phyloP scores from a whole-genome alignment of 2,888 invertebrate species.

The Noctua janthe region DNA sequence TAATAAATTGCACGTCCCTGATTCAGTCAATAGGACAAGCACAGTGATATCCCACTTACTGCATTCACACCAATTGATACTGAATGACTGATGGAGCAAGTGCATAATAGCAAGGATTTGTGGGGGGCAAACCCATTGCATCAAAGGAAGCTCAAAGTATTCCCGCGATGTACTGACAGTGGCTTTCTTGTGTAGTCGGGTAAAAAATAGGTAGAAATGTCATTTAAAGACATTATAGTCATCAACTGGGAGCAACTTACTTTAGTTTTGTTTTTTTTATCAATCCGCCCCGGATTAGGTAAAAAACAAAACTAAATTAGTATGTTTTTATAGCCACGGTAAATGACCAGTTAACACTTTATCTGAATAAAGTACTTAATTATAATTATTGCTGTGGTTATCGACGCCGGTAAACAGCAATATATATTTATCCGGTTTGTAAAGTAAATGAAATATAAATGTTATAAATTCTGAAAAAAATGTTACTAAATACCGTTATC shows the following conservation, averaged over 20 bases:
- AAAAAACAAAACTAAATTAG: background rate
- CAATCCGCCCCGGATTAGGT: no score
- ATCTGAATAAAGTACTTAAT: background rate
- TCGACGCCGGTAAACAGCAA: background rate
- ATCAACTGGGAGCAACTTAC: background rate
- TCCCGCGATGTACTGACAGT: background rate
- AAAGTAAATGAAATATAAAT: background rate
- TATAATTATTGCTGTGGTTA: background rate
- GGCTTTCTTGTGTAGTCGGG: background rate
- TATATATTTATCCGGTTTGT: background rate
- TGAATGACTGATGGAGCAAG: slow-evolving; percentile 37
- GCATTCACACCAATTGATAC: slow-evolving; percentile 43
- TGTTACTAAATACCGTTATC: background rate
- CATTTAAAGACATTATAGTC: background rate
- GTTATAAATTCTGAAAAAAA: background rate
- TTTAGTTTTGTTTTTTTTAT: no score
- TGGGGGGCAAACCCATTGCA: background rate
- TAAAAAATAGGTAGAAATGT: background rate
- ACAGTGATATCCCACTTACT: slow-evolving; percentile 30
- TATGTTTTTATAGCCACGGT: background rate
- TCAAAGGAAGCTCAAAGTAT: background rate
- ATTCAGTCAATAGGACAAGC: slow-evolving; percentile 36
- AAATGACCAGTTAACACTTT: background rate
- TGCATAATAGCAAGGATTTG: slow-evolving; percentile 17
- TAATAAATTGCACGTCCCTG: slow-evolving; percentile 26